Percentiles rank a stretch among this genome's conserved stretches.
phyloP scores from a whole-genome alignment of 2,888 invertebrate genomes.

The Pardosa pseudoannulata region DNA sequence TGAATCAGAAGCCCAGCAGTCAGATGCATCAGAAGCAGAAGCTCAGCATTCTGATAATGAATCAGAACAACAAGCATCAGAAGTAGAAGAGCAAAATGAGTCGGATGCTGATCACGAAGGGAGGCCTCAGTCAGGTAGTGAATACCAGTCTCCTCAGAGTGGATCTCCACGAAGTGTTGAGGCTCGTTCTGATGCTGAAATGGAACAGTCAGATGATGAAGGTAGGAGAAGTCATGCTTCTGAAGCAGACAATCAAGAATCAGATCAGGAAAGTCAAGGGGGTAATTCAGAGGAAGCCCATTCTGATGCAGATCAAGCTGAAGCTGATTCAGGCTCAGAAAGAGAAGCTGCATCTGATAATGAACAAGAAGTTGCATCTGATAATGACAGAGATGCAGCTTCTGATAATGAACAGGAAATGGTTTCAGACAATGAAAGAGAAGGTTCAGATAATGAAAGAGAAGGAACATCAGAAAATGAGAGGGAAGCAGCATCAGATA shows the following conservation, averaged over 20 bases:
- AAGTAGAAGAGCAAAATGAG: constrained; percentile 28
- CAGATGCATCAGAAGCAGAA: constrained; percentile 44
- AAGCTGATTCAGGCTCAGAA: constrained; percentile 10
- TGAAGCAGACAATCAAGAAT: constrained; percentile 11
- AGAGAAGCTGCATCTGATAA: neutral
- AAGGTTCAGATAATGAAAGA: constrained; percentile 46
- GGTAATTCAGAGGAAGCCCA: constrained; percentile 32
- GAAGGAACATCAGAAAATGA: neutral
- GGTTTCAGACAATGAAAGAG: constrained; percentile 18
- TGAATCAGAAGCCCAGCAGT: constrained; percentile 48
- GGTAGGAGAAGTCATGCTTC: neutral
- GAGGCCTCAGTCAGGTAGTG: constrained; percentile 11
- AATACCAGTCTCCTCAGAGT: constrained; percentile 22
- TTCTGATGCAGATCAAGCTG: constrained; percentile 23
- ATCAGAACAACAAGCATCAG: neutral
- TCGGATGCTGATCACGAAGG: constrained; percentile 51
- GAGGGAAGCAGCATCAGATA: neutral
- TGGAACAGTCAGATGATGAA: constrained; percentile 5
- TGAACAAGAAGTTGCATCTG: constrained; percentile 15
- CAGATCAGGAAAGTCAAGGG: constrained; percentile 35
- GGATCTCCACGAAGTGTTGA: constrained; percentile 33
- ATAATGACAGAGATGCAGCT: neutral
- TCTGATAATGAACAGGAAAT: neutral
- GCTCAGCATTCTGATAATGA: constrained; percentile 33
- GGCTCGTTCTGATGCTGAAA: constrained; percentile 44